These are phyloP conservation scores for Pocillopora grandis DNA, from an alignment of 92 coral and sea anemone species.

Conservation along the genomic window DNA sequence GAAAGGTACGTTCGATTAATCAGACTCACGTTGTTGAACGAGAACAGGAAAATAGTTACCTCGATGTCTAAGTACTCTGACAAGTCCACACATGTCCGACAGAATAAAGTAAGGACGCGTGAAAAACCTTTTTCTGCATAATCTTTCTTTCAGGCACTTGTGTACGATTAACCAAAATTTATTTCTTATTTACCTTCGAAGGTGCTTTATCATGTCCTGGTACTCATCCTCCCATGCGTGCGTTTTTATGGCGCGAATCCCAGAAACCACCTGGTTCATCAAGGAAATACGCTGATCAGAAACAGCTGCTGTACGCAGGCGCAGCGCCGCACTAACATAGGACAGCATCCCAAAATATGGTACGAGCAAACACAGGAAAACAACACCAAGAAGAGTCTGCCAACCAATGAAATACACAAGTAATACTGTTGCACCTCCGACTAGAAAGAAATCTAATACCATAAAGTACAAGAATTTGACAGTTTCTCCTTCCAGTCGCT, in stretches of 20 bases:
- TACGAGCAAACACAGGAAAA: not conserved
- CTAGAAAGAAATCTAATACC: not conserved
- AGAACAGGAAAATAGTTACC: too few species aligned
- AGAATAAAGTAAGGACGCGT: too few species aligned
- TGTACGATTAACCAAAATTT: too few species aligned
- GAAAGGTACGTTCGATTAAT: too few species aligned
- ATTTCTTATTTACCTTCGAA: not conserved
- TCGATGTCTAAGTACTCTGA: too few species aligned
- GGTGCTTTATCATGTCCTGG: not conserved
- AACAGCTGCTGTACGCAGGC: not conserved
- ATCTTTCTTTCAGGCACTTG: too few species aligned
- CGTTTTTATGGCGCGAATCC: slow-evolving; percentile 9
- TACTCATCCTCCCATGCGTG: slow-evolving; percentile 9
- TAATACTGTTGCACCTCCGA: not conserved
- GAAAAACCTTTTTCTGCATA: too few species aligned
- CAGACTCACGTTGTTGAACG: too few species aligned
- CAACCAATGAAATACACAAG: slow-evolving; percentile 1
- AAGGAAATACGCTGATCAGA: not conserved
- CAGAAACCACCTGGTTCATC: slow-evolving; percentile 13
- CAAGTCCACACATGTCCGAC: too few species aligned
- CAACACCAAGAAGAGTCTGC: not conserved
- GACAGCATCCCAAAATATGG: not conserved
- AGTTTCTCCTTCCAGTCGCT: slow-evolving; percentile 5
- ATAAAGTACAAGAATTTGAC: not conserved
- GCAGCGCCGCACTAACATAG: not conserved